Conservation (phyloP, 2,888 invertebrate species). For the Drosophila demipolita region DNA sequence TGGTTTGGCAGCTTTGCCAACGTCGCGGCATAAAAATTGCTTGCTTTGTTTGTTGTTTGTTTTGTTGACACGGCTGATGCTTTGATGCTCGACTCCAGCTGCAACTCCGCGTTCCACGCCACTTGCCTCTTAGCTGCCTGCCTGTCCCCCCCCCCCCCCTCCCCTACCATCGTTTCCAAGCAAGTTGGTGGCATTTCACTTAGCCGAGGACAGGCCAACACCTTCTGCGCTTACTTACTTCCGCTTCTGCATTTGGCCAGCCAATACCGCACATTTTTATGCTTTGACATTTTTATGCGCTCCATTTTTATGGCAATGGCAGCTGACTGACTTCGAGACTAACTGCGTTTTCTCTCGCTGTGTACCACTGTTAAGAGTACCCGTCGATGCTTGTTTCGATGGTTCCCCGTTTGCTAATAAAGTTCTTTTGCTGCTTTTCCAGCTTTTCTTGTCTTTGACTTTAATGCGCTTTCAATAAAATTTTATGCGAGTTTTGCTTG, state of each 20-base stretch:
- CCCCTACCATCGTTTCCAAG: not conserved
- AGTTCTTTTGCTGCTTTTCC: constrained; percentile 60
- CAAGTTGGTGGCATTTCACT: constrained; percentile 53
- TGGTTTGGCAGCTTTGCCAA: constrained; percentile 52
- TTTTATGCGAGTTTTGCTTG: constrained; percentile 77
- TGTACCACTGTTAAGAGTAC: constrained; percentile 39
- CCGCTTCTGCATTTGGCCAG: constrained; percentile 36
- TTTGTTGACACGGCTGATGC: constrained; percentile 66
- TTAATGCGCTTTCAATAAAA: constrained; percentile 79
- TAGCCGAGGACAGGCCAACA: constrained; percentile 37
- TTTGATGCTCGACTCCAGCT: constrained; percentile 51
- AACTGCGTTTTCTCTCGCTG: constrained; percentile 42
- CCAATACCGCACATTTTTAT: constrained; percentile 59
- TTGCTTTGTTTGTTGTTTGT: constrained; percentile 74
- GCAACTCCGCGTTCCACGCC: not conserved
- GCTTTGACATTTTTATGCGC: constrained; percentile 75
- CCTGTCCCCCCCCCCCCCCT: not conserved
- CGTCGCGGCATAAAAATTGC: constrained; percentile 71
- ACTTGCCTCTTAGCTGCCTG: not conserved
- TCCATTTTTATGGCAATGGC: constrained; percentile 71
- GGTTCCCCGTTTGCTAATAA: constrained; percentile 76
- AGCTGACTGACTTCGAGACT: constrained; percentile 76
- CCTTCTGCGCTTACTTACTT: constrained; percentile 33
- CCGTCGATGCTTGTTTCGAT: constrained; percentile 39
- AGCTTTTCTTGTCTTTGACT: constrained; percentile 75